A percentile compares a stretch with the other conserved stretches of the same genome.
Evolutionary conservation across 2,888 invertebrate species (phyloP).

Genomic region (Drosophila tanythrix): DNA sequence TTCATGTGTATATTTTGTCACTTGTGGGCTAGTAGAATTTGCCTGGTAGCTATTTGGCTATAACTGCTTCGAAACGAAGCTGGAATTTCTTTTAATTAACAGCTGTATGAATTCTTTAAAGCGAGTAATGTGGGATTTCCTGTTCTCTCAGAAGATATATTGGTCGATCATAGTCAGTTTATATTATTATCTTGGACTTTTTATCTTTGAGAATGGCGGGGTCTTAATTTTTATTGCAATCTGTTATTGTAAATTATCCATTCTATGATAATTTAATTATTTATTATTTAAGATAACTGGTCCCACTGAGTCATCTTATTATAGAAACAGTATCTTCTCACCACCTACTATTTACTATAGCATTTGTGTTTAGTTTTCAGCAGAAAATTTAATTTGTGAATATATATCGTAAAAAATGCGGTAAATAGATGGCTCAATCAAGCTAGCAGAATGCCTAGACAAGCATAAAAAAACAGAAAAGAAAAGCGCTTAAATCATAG

Average conservation of each 20-base stretch:
- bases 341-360: neutral
- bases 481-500: constrained; percentile 70
- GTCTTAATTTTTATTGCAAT: neutral
- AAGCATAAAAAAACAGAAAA: constrained; percentile 11
- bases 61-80: constrained; percentile 5
- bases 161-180: neutral
- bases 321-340: constrained; percentile 3
- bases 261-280: neutral
- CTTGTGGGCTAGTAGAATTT: constrained; percentile 61
- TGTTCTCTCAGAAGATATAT: constrained; percentile 9
- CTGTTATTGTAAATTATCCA: neutral
- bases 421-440: constrained; percentile 59
- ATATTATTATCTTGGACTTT: neutral
- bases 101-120: constrained; percentile 10
- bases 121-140: constrained; percentile 31
- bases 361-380: neutral
- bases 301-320: constrained; percentile 32
- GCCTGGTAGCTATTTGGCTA: constrained; percentile 31
- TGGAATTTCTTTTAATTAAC: constrained; percentile 34
- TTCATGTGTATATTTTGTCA: constrained; percentile 71
- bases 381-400: constrained; percentile 44
- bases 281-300: neutral
- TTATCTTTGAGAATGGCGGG: neutral
- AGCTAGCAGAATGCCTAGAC: constrained; percentile 40
- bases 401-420: constrained; percentile 42